Evolutionary conservation across 1,140 invertebrate genomes (phyloP).

Genomic region (Pseudachorutes palmiensis): DNA sequence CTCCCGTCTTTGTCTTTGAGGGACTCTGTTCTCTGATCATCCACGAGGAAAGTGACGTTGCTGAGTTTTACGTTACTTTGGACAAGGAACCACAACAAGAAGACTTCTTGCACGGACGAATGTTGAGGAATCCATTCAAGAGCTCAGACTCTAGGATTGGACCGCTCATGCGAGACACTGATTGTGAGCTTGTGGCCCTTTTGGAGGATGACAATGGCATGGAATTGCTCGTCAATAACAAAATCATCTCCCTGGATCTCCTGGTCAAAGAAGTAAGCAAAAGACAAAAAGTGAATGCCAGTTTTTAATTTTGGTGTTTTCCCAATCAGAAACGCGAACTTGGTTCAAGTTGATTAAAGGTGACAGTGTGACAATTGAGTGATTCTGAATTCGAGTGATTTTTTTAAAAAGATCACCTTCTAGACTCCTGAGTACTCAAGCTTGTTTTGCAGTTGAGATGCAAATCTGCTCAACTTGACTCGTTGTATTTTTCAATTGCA

Average conservation of each 20-base stretch:
- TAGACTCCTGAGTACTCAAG: no score
- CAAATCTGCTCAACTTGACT: no score
- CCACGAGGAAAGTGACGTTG: slow-evolving; percentile 92
- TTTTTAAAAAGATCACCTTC: no score
- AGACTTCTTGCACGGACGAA: slow-evolving; percentile 92
- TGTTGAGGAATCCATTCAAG: slow-evolving; percentile 96
- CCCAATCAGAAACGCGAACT: no score
- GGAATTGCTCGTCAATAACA: slow-evolving; percentile 97
- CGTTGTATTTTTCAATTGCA: no score
- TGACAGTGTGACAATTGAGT: no score
- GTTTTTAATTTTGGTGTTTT: no score
- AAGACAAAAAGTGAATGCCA: no score
- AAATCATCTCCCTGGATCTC: slow-evolving; percentile 93
- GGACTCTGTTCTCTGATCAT: slow-evolving; percentile 94
- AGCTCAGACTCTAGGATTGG: slow-evolving; percentile 86
- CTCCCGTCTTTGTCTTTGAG: slow-evolving; percentile 96
- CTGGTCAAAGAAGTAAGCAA: slow-evolving; percentile 93
- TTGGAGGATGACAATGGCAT: slow-evolving; percentile 97
- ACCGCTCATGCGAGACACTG: slow-evolving; percentile 92
- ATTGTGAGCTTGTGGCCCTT: slow-evolving; percentile 92
- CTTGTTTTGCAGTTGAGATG: no score
- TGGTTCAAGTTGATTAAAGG: no score
- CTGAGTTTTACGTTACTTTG: slow-evolving; percentile 90
- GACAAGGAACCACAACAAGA: slow-evolving; percentile 98
- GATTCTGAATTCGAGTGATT: no score